Conservation (phyloP, 2,113 vertebrate genomes). For the Bucco capensis region DNA sequence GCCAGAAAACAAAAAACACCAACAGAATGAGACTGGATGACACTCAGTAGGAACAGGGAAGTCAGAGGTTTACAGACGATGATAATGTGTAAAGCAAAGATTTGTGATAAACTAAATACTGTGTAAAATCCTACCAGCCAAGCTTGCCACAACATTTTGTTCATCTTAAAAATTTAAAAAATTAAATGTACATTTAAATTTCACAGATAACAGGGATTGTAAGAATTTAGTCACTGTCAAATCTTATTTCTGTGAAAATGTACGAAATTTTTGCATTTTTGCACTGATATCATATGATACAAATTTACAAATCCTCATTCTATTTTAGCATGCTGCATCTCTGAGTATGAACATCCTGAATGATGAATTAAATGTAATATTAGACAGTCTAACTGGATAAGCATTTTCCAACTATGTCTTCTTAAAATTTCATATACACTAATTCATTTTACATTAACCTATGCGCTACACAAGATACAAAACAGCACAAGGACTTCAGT, state of each 20-base stretch:
- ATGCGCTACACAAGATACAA: not conserved
- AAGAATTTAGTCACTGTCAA: not conserved
- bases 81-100: not conserved
- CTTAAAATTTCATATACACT: not conserved
- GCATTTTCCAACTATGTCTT: not conserved
- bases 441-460: not conserved
- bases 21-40: not conserved
- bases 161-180: not conserved
- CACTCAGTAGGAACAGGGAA: not conserved
- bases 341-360: not conserved
- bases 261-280: not conserved
- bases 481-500: not conserved
- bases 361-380: not conserved
- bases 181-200: not conserved
- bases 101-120: not conserved
- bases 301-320: not conserved
- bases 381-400: not conserved
- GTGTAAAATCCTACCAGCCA: not conserved
- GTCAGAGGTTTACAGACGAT: not conserved
- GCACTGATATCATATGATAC: rapidly evolving
- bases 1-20: not conserved
- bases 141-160: not conserved
- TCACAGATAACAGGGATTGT: not conserved
- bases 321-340: not conserved
- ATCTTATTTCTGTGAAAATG: not conserved